These are phyloP conservation scores for Peromyscus nudipes DNA, from an alignment of 2,797 vertebrate species.

Conservation along the genomic window DNA sequence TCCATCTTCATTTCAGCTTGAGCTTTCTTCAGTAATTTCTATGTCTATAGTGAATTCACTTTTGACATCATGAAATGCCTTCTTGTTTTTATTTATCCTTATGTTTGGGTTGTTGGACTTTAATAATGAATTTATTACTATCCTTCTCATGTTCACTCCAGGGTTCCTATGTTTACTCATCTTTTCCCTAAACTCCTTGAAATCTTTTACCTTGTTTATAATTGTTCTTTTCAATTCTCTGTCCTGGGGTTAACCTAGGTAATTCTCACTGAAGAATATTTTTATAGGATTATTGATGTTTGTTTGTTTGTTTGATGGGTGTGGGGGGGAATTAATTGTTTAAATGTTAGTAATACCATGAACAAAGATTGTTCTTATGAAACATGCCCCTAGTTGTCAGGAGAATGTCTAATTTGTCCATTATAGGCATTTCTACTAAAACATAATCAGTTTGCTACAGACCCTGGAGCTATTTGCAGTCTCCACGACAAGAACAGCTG, in stretches of 20 bases:
- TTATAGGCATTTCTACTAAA: not conserved
- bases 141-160: not conserved
- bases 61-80: not conserved
- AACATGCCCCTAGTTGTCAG: not conserved
- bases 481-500: conserved; percentile 24
- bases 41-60: not conserved
- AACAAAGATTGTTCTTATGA: conserved; percentile 44
- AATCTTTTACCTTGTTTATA: not conserved
- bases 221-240: not conserved
- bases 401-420: not conserved
- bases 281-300: not conserved
- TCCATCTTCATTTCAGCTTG: not conserved
- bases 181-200: not conserved
- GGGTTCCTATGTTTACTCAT: not conserved
- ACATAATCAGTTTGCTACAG: not conserved
- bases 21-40: not conserved
- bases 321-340: not conserved
- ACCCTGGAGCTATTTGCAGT: not conserved
- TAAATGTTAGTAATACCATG: not conserved
- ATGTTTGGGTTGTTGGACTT: not conserved
- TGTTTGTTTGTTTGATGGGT: not conserved
- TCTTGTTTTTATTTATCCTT: not conserved
- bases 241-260: not conserved
- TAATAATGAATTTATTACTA: too few species aligned
- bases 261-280: not conserved